Base-by-base conservation (phyloP, 2,888 invertebrate species). In the Pharmacophagus antenor region DNA sequence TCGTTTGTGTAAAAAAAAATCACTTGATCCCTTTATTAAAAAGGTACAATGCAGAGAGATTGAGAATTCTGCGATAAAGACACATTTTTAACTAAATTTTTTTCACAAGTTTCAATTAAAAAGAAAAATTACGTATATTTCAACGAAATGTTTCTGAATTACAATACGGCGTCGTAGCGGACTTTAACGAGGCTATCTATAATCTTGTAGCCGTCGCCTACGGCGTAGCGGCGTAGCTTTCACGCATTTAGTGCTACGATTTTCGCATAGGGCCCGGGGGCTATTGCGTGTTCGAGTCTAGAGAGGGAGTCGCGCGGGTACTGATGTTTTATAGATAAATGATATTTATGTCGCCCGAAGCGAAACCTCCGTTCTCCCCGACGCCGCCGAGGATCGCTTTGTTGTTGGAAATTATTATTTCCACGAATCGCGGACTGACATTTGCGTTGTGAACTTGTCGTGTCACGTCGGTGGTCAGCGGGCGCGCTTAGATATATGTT, bases 201-300 rank as follows among this genome's bases (percentile, higher is more conserved):
- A 69, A 70, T 62, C 65, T 67, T 74, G 79, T 77, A 82, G 77
- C 74, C 67, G 66, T 70, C 57, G 76, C 75, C 79, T 82, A 82
- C 81, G 76, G 76, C 82, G 81, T 81, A 82, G 77, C 68, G 61
- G 51, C 66, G 64, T 56, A 55, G 56, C 61, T 25, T 61, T 56
- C 66, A 63, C 67, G 62, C 67, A 66, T 65, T 67, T 64, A 68
- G 65, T 41, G 55, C 65, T 67, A 70, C 69, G 66, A 70, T 70
- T 69, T 70, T 62, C 53, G 57, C 23, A 62, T 44, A 56, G 63
- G n/a, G 66, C 70, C 70, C 67, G 65, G 62, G 58, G 67, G 74
- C 69, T 69, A 69, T 70, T 65, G 70, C 70, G 68, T 67, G 64
- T 58, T 62, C 12, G 42, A 57, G 57, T 57, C 52, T 53, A 44